Base-by-base conservation (phyloP, 2,797 vertebrate genomes). In the Melanitta fusca region DNA sequence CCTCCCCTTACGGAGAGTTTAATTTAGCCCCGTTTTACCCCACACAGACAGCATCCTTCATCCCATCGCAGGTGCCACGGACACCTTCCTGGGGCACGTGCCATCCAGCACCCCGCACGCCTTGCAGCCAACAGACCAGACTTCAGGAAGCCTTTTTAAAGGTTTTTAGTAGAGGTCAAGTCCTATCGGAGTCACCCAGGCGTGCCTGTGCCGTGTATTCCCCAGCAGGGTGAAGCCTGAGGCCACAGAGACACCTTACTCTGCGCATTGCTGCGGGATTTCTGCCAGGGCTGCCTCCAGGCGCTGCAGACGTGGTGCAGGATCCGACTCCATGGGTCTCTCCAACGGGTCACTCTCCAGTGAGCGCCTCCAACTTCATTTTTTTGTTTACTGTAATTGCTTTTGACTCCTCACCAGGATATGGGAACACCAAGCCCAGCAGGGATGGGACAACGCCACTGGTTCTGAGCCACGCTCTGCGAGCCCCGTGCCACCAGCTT, bases 231-330 rank as follows among this genome's bases (percentile, higher is more conserved):
- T 8, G 22, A 45, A 60, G 47, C 25, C 12, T 7, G 34, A 8
- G 43, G n/a, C 57, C 43, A 30, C 15, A 30, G 22, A 74, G n/a
- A 56, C 27, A 2, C 25, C 54, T 15, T 39, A 24, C 73, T 45
- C 73, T 51, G 41, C 7, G 5, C 0, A 0, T 32, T 8, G 7
- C 38, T 3, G 0, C 0, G 13, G 30, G 51, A 43, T 28, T 71
- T 60, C 80, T 18, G 4, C 5, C 34, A 18, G 14, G 28, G 70
- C 0, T 85, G 38, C 11, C 57, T 22, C 34, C 10, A 14, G 6
- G 36, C 16, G 41, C 43, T 73, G 79, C 60, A 32, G 36, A 60
- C 0, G 0, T 1, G 24, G 38, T 3, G 15, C 49, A 53, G 51
- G 51, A 53, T 53, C 27, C 15, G 14, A 53, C 51, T 27, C 51